Conservation (phyloP, 1,140 invertebrate species). For the Tachypleus tridentatus region DNA sequence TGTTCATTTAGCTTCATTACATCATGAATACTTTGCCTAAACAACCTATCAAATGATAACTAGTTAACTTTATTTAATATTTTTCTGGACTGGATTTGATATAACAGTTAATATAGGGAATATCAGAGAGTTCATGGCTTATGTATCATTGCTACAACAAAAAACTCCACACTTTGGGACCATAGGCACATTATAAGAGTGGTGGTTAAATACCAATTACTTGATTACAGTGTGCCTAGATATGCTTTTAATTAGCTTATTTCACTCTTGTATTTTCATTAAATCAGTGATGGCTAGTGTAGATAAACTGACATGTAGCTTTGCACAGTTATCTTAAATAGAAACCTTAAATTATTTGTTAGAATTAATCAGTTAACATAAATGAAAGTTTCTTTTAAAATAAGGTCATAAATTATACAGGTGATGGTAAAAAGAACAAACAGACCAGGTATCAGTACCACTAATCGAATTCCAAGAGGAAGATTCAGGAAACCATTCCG, state of each 20-base stretch:
- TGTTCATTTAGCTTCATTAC: no score
- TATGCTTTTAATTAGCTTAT: neutral
- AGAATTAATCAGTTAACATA: neutral
- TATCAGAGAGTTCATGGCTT: no score
- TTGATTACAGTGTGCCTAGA: neutral
- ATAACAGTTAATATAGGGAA: no score
- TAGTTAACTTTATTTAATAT: no score
- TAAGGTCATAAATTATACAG: constrained; percentile 35
- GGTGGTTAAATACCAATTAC: no score
- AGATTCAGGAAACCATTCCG: constrained; percentile 42
- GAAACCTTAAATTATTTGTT: neutral
- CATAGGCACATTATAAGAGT: no score
- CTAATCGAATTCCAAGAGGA: constrained; percentile 68
- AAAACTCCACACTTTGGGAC: no score
- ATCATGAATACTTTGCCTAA: no score
- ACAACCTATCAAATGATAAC: no score
- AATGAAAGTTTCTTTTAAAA: constrained; percentile 1
- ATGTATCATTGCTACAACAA: no score
- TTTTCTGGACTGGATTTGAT: no score
- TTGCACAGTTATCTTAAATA: neutral
- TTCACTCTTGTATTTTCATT: neutral
- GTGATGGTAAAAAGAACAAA: constrained; percentile 96
- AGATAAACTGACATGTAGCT: neutral
- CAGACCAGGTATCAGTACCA: constrained; percentile 86
- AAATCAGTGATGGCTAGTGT: neutral